Evolutionary conservation across 1,140 invertebrate genomes (phyloP), one percentile per base, ranked within the genome.

Genomic region (Psix sp.): DNA sequence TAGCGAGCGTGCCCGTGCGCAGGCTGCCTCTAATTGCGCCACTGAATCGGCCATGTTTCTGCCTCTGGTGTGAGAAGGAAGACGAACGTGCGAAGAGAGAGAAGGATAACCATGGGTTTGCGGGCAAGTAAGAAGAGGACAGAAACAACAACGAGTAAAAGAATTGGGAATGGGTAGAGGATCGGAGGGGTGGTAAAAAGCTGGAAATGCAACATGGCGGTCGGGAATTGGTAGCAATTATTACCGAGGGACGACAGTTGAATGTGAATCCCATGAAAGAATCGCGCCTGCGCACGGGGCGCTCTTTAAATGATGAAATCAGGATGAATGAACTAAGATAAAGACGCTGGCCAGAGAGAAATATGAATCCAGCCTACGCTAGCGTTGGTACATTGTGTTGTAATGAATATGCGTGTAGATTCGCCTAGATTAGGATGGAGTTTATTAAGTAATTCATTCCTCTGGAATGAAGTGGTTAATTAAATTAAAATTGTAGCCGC

Each of bases 171-270:
- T 24, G 51, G 35, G 33, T 57, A 40, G 43, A 38, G 21, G 48
- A 24, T 21, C 6, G 52, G 66, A 71, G 49, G 62, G 75, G 75
- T 77, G 80, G 77, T 79, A 85, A 85, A 85, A 85, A 83, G 72
- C 78, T 84, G 82, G 80, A 83, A 84, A 85, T 84, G 78, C 81
- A 85, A 79, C 81, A 85, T 85, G 83, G 83, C 83, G 83, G 81
- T 82, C 78, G 79, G 59, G 78, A 80, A 83, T 82, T 80, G 80
- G 77, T 81, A 84, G 80, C 83, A 84, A 84, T 84, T 84, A 84
- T 83, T 82, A 80, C 80, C 77, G 80, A 82, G 78, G 77, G 78
- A 83, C 76, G 76, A 81, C 77, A 75, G 77, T 77, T 79, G 80
- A 81, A 81, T 79, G 73, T 65, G 77, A 79, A 78, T 77, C 51